Evolutionary conservation across 2,797 vertebrate species (phyloP), one percentile per base, ranked within the genome.

Genomic region (Cirrhinus molitorella): DNA sequence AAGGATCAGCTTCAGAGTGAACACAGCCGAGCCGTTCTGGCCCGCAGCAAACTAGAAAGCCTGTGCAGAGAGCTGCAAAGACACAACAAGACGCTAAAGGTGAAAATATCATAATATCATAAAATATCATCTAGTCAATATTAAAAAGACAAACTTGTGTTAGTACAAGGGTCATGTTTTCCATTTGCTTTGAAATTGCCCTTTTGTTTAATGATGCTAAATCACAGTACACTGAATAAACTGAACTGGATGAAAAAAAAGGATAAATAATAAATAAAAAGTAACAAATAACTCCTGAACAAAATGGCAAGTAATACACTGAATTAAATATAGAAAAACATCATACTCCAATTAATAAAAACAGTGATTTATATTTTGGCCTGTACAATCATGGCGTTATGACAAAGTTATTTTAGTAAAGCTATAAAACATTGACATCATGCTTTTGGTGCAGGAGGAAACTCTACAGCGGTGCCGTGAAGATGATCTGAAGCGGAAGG

Each of bases 41-140:
- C 98, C 31, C 96, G 98, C 45, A 99, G 98, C 91, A 99, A 99
- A 91, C 95, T 99, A 1, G 98, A 99, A 90, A 95, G 97, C 57
- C 95, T 99, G 59, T 99, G 98, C 88, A 92, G 98, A 53, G 98
- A 99, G 91, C 95, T 99, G 85, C 98, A 99, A 93, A 95, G 98
- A 86, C 98, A 99, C 94, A 99, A 99, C 93, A 99, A 98, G 92
- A 99, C 97, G 1, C 91, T 99, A 40, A 99, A 99, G 97, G 98
- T 97, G 61, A 49, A 16, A 34, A 57, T 16, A 25, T 13, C 12
- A 73, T 53, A n/a, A n/a, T n/a, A n/a, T n/a, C n/a, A n/a, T n/a
- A n/a, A n/a, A n/a, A n/a, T n/a, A 10, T 14, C 3, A 25, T 14
- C 9, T 43, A 8, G 0, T 16, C 23, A 9, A 73, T 55, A 37